Evolutionary conservation across 2,113 vertebrate genomes (phyloP), one percentile per base, ranked within the genome.

Genomic region (Ptyas mucosa): DNA sequence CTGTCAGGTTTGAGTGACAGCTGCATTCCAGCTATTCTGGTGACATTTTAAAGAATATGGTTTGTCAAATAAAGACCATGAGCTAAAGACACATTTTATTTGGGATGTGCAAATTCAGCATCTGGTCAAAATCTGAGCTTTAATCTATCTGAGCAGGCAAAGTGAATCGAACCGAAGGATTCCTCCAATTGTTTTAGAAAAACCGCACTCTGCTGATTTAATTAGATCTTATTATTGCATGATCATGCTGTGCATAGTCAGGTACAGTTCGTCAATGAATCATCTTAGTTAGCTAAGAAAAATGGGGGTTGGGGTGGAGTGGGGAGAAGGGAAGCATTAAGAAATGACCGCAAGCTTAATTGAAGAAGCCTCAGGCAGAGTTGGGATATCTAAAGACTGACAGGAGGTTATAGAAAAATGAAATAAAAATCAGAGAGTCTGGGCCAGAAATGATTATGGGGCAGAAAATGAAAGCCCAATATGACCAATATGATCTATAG

Each of bases 401-500:
- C 95, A 87, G 90, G 61, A 23, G 53, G 93, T 57, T 23, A 23
- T 23, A 57, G 23, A 57, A 57, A 95, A 90, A 95, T 43, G 86
- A 90, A 54, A 88, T 95, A 94, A 93, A 90, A 94, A 90, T 93
- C 20, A 46, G 39, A 75, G 57, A 29, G 64, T 18, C 57, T 90
- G 7, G 3, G 93, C 94, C 95, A 58, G 57, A 53, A 20, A 93
- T 57, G 90, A 91, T 94, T 96, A 89, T n/a, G 69, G 51, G 93
- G 39, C 15, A 92, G 92, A 43, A 49, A 55, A 58, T 54, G 11
- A 24, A 93, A 93, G 89, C 85, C 2, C 91, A 88, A 90, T 87
- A 8, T 24, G 94, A 2, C 15, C 3, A 75, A n/a, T n/a, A n/a
- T n/a, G 92, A 85, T 93, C 20, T n/a, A 86, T 46, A 54, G n/a